These are phyloP conservation scores for Pithys albifrons DNA, from an alignment of 2,113 vertebrate genomes.

Conservation along the genomic window DNA sequence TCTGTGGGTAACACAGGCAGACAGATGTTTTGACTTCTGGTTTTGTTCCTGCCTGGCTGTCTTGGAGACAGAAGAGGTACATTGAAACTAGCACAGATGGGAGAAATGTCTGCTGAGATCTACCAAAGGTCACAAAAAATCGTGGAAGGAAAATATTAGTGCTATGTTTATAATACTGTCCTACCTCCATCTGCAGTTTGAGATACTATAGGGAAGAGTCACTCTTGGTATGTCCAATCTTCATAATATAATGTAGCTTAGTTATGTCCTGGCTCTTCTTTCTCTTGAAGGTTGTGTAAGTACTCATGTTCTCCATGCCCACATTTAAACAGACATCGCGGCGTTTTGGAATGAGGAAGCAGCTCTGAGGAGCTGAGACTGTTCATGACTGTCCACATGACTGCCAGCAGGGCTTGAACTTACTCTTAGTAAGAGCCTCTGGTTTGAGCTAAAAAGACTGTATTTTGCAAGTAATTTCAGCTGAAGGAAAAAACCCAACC, in stretches of 20 bases:
- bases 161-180: not conserved
- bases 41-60: conserved; percentile 1
- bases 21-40: conserved; percentile 41
- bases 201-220: not conserved
- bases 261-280: not conserved
- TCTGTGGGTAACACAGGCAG: not conserved
- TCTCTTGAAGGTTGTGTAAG: not conserved
- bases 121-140: not conserved
- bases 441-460: not conserved
- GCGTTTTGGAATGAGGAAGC: not conserved
- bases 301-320: accelerated
- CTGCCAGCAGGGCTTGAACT: not conserved
- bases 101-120: not conserved
- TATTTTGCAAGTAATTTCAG: not conserved
- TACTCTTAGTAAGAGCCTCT: not conserved
- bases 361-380: not conserved
- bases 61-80: not conserved
- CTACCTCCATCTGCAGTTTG: not conserved
- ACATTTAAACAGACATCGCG: not conserved
- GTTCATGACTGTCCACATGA: not conserved
- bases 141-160: not conserved
- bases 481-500: not conserved
- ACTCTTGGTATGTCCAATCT: not conserved
- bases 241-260: not conserved
- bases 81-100: not conserved